Percentiles rank a stretch among this genome's conserved stretches.
phyloP scores from a whole-genome alignment of 1,140 invertebrate species.

The Drosophila hydei region DNA sequence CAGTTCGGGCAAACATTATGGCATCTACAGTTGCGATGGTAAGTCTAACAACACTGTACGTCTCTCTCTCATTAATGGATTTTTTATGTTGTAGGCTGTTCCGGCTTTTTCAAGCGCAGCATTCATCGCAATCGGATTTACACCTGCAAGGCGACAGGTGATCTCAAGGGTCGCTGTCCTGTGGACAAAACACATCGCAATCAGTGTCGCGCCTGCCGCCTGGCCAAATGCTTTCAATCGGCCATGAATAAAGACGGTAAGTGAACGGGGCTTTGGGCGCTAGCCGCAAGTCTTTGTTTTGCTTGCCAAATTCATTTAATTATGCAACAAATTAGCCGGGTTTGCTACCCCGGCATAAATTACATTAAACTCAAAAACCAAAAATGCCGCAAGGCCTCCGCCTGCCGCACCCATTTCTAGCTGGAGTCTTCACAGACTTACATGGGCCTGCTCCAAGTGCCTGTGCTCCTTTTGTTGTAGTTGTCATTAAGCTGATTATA shows the following conservation, averaged over 20 bases:
- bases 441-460: conserved; percentile 9
- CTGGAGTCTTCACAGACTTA: too few relatives aligned
- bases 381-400: conserved; percentile 69
- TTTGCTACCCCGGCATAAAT: conserved; percentile 66
- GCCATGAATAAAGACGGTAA: conserved; percentile 99
- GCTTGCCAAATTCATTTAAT: conserved; percentile 72
- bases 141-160: conserved; percentile 97
- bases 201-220: conserved; percentile 97
- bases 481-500: conserved; percentile 82
- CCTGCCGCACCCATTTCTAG: conserved; percentile 25
- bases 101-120: conserved; percentile 98
- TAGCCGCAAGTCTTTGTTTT: conserved; percentile 67
- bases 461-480: conserved; percentile 52
- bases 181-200: conserved; percentile 99
- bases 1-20: conserved; percentile 98
- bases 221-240: conserved; percentile 98
- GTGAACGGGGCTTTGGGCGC: conserved; percentile 76
- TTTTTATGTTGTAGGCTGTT: conserved; percentile 89
- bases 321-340: conserved; percentile 76
- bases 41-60: conserved; percentile 79
- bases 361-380: conserved; percentile 69
- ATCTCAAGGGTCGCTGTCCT: conserved; percentile 95
- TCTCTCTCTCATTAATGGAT: too few relatives aligned
- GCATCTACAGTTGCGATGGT: conserved; percentile 99
- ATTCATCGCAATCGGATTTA: conserved; percentile 98